phyloP scores from a whole-genome alignment of 2,113 vertebrate species.

The Ictalurus punctatus region DNA sequence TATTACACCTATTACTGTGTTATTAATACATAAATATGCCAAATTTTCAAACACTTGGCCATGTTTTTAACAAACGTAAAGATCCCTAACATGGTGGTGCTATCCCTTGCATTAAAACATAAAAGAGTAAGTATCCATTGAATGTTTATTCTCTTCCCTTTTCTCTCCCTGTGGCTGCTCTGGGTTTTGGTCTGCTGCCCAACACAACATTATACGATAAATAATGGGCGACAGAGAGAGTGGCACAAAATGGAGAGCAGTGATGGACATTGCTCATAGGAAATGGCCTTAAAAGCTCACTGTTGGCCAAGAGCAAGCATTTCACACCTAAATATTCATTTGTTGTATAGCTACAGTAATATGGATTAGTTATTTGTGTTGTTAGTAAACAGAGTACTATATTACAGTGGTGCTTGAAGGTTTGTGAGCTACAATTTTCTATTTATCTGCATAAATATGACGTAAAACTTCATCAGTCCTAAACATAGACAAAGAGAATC shows the following conservation, averaged over 20 bases:
- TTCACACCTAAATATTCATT: constrained; percentile 32
- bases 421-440: too few species aligned
- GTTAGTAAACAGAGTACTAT: neutral
- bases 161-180: constrained; percentile 44
- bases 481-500: too few species aligned
- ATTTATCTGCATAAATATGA: too few species aligned
- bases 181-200: constrained; percentile 49
- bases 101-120: constrained; percentile 1
- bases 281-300: constrained; percentile 51
- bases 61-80: neutral
- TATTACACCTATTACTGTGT: neutral
- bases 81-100: neutral
- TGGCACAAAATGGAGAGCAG: constrained; percentile 29
- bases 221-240: constrained; percentile 47
- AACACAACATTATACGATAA: constrained; percentile 49
- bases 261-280: constrained; percentile 46
- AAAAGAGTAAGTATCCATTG: constrained; percentile 22
- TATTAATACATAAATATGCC: neutral
- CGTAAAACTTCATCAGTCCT: too few species aligned
- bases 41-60: neutral
- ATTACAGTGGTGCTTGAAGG: neutral
- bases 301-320: constrained; percentile 32
- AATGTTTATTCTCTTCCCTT: constrained; percentile 48
- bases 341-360: constrained; percentile 17
- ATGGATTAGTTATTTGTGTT: constrained; percentile 14